Conservation (phyloP, 2,888 invertebrate genomes). For the Drosophila melanosoma region DNA sequence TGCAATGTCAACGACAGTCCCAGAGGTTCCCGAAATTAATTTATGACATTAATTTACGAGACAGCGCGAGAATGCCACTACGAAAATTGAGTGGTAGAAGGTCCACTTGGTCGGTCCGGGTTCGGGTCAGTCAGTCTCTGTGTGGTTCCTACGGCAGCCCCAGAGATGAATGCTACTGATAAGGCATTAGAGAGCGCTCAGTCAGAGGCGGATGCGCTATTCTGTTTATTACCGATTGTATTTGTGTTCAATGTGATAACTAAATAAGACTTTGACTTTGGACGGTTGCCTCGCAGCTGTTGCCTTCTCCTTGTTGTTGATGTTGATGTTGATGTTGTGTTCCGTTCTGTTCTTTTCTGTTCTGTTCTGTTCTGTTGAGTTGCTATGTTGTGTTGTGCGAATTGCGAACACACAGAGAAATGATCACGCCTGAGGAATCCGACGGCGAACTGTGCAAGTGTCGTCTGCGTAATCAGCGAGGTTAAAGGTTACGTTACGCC, state of each 20-base stretch:
- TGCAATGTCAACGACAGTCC: constrained; percentile 68
- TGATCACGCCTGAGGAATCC: constrained; percentile 16
- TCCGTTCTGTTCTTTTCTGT: neutral
- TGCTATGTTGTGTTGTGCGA: constrained; percentile 14
- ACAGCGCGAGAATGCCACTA: constrained; percentile 71
- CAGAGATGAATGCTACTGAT: constrained; percentile 67
- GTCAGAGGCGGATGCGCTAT: constrained; percentile 49
- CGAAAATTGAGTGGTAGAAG: constrained; percentile 68
- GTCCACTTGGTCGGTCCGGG: constrained; percentile 23
- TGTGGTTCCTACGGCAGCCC: constrained; percentile 54
- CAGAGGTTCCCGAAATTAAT: constrained; percentile 73
- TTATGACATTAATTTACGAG: constrained; percentile 82
- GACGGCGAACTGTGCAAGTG: constrained; percentile 38
- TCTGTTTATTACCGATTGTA: constrained; percentile 39
- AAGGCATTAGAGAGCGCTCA: constrained; percentile 58
- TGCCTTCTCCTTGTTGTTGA: constrained; percentile 3
- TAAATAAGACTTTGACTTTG: constrained; percentile 52
- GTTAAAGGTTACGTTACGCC: constrained; percentile 58
- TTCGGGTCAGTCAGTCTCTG: constrained; percentile 33
- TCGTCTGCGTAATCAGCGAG: constrained; percentile 52
- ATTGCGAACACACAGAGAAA: constrained; percentile 6
- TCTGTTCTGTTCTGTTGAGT: neutral
- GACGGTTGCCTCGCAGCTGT: constrained; percentile 43
- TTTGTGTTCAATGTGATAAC: constrained; percentile 49
- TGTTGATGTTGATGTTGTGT: constrained; percentile 16